These are phyloP conservation scores for Neotoxoptera formosana DNA, from an alignment of 1,140 invertebrate species.

Conservation along the genomic window DNA sequence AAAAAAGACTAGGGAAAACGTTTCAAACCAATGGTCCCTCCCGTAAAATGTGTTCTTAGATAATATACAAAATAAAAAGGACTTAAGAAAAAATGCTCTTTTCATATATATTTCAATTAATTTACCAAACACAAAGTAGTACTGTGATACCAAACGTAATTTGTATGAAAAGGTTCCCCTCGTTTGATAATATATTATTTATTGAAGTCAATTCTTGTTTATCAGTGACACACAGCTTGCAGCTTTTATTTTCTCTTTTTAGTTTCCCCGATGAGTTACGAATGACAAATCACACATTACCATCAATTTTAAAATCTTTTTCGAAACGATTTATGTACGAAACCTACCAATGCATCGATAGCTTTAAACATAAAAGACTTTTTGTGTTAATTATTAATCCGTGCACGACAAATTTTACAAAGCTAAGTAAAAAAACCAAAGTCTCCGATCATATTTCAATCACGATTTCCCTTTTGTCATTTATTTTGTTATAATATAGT, in stretches of 20 bases:
- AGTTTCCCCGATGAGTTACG: neutral
- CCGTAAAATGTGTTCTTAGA: neutral
- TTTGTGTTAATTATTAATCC: constrained; percentile 25
- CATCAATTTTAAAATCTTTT: neutral
- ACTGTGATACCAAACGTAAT: neutral
- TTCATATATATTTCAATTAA: constrained; percentile 9
- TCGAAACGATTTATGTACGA: neutral
- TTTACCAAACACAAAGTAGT: neutral
- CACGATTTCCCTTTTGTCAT: constrained; percentile 33
- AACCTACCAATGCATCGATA: neutral
- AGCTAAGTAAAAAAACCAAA: neutral
- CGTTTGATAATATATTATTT: neutral
- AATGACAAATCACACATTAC: constrained; percentile 15
- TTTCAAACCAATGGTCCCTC: neutral
- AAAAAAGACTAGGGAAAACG: neutral
- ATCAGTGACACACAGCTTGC: constrained; percentile 33
- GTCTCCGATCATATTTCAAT: neutral
- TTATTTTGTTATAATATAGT: neutral
- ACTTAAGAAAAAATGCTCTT: neutral
- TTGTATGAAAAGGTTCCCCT: neutral
- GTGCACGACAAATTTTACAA: neutral
- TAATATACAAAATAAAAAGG: neutral
- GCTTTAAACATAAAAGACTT: neutral
- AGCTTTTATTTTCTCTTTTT: neutral
- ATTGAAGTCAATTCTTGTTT: constrained; percentile 19